A percentile compares a stretch with the other conserved stretches of the same genome.
Evolutionary conservation across 2,888 invertebrate genomes (phyloP).

Genomic region (Acleris holmiana): DNA sequence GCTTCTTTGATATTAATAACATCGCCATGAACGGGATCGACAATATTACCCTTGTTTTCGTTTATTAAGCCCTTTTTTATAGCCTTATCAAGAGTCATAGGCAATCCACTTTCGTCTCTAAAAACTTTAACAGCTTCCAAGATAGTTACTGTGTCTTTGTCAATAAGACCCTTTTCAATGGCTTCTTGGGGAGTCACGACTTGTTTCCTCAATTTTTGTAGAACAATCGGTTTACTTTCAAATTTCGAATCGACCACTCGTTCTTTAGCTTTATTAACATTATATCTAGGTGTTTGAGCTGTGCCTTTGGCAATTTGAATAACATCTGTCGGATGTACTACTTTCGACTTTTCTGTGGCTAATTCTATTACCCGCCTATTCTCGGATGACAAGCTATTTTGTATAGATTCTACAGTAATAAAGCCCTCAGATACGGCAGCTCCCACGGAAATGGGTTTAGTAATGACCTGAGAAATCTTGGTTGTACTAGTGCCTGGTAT

Average conservation of each 20-base stretch:
- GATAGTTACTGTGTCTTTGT: slow-evolving; percentile 89
- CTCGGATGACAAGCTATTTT: slow-evolving; percentile 71
- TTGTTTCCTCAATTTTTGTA: slow-evolving; percentile 92
- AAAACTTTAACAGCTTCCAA: slow-evolving; percentile 86
- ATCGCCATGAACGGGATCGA: slow-evolving; percentile 93
- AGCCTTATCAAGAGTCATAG: slow-evolving; percentile 90
- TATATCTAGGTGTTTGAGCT: slow-evolving; percentile 87
- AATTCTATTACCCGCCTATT: slow-evolving; percentile 55
- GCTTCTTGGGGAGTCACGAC: slow-evolving; percentile 91
- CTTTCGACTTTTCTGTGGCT: slow-evolving; percentile 50
- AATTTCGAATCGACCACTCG: slow-evolving; percentile 83
- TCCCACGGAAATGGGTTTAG: slow-evolving; percentile 83
- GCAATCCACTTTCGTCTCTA: slow-evolving; percentile 83
- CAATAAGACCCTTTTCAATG: slow-evolving; percentile 90
- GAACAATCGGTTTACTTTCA: slow-evolving; percentile 86
- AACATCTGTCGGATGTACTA: slow-evolving; percentile 68
- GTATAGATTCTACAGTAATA: slow-evolving; percentile 81
- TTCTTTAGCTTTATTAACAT: slow-evolving; percentile 86
- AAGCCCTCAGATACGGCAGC: slow-evolving; percentile 84
- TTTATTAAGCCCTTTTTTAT: slow-evolving; percentile 88
- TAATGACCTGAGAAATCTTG: slow-evolving; percentile 63
- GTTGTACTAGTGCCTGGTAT: slow-evolving; percentile 49
- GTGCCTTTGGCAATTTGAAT: slow-evolving; percentile 85
- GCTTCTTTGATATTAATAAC: slow-evolving; percentile 93
- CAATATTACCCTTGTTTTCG: slow-evolving; percentile 89